These are phyloP conservation scores for Rutpela maculata DNA, from an alignment of 2,888 invertebrate genomes.

Conservation along the genomic window DNA sequence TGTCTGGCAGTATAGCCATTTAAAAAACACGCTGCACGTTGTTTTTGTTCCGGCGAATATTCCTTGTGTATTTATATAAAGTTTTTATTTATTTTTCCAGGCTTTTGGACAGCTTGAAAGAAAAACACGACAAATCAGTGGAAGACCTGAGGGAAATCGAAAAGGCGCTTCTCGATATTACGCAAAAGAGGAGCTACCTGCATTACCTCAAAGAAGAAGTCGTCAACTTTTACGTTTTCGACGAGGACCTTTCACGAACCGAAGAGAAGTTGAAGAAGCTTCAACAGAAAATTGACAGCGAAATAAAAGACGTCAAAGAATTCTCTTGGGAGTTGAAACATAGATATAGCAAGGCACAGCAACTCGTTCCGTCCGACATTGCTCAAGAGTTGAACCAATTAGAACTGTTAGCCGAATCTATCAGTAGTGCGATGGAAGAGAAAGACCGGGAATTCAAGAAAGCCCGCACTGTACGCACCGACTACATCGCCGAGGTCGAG, in stretches of 20 bases:
- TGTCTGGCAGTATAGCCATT: conserved; percentile 39
- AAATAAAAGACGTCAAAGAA: conserved; percentile 77
- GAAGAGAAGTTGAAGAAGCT: conserved; percentile 79
- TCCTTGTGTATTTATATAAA: conserved; percentile 18
- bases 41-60: conserved; percentile 29
- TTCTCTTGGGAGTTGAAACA: conserved; percentile 79
- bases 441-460: conserved; percentile 91
- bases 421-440: conserved; percentile 89
- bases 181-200: conserved; percentile 81
- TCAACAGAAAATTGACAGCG: conserved; percentile 77
- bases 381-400: conserved; percentile 87
- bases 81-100: conserved; percentile 73
- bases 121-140: conserved; percentile 84
- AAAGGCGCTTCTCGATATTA: conserved; percentile 82
- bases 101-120: conserved; percentile 87
- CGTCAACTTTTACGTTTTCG: conserved; percentile 85
- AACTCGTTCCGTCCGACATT: conserved; percentile 84
- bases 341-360: conserved; percentile 79
- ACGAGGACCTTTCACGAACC: conserved; percentile 81
- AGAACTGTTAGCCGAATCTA: conserved; percentile 87
- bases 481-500: conserved; percentile 87
- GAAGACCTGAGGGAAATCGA: conserved; percentile 87
- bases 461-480: conserved; percentile 87
- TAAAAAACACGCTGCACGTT: conserved; percentile 57
- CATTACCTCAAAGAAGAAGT: conserved; percentile 82